Evolutionary conservation across 2,888 invertebrate genomes (phyloP).

Genomic region (Aethes cnicana): DNA sequence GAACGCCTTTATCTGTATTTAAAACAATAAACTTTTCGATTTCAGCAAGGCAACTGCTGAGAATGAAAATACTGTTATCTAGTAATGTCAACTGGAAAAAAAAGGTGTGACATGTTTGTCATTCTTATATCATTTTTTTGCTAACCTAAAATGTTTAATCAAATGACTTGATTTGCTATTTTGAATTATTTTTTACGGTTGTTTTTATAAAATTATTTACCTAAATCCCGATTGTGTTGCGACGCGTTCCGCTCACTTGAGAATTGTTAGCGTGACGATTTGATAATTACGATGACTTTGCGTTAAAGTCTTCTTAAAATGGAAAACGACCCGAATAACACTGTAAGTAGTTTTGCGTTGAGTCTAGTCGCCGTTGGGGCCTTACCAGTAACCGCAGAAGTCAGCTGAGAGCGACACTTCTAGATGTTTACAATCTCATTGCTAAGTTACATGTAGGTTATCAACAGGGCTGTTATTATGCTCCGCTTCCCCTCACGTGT

Average conservation of each 20-base stretch:
- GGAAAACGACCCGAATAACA: conserved; percentile 80
- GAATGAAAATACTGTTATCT: conserved; percentile 78
- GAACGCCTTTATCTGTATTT: conserved; percentile 32
- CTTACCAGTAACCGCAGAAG: too few relatives aligned
- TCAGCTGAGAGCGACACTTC: too few relatives aligned
- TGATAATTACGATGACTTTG: conserved; percentile 68
- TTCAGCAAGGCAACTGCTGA: conserved; percentile 68
- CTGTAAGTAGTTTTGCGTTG: conserved; percentile 63
- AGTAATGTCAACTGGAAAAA: conserved; percentile 80
- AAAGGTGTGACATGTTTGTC: conserved; percentile 81
- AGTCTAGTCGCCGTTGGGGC: background rate
- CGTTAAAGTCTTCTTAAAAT: conserved; percentile 70
- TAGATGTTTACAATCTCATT: too few relatives aligned
- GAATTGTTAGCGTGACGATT: conserved; percentile 68
- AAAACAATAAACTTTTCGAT: conserved; percentile 59
- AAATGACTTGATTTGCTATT: conserved; percentile 79
- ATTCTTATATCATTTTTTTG: conserved; percentile 79
- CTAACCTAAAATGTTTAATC: conserved; percentile 83
- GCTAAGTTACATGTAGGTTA: too few relatives aligned
- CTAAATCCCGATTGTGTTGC: conserved; percentile 78
- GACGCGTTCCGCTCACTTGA: conserved; percentile 55
- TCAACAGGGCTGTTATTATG: too few relatives aligned
- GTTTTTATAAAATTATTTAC: conserved; percentile 75
- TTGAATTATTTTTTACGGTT: conserved; percentile 75
- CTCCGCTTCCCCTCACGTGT: too few relatives aligned